phyloP scores from a whole-genome alignment of 2,888 invertebrate species.

The Formica aserva region DNA sequence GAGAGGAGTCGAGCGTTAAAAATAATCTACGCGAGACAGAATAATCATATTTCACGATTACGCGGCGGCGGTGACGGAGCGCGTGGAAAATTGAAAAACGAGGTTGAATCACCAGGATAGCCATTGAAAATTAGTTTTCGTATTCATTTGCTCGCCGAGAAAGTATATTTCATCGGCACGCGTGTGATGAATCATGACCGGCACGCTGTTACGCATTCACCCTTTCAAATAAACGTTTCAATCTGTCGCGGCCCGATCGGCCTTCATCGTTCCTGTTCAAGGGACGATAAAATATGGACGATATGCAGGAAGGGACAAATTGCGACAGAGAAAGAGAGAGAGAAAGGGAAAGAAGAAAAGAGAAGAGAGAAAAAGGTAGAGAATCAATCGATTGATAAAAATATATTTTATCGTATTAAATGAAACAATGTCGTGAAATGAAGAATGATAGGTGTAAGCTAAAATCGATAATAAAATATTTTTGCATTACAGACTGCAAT shows the following conservation, averaged over 20 bases:
- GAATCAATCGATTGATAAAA: neutral
- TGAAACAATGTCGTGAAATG: neutral
- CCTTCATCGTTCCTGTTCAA: slow-evolving; percentile 14
- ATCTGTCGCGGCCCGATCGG: slow-evolving; percentile 38
- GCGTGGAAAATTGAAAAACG: slow-evolving; percentile 57
- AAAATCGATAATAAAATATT: neutral
- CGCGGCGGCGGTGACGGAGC: slow-evolving; percentile 11
- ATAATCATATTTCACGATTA: slow-evolving; percentile 56
- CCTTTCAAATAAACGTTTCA: slow-evolving; percentile 52
- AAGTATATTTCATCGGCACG: slow-evolving; percentile 57
- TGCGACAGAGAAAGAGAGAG: neutral
- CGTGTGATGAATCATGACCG: slow-evolving; percentile 43
- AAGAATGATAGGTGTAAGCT: neutral
- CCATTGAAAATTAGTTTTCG: slow-evolving; percentile 55
- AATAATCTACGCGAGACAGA: slow-evolving; percentile 50
- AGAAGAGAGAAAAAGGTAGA: neutral
- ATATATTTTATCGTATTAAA: slow-evolving; percentile 36
- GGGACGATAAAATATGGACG: slow-evolving; percentile 46
- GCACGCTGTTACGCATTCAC: slow-evolving; percentile 7
- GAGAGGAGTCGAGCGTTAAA: slow-evolving; percentile 42
- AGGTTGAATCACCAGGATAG: slow-evolving; percentile 53
- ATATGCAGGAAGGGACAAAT: neutral
- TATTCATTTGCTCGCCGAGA: slow-evolving; percentile 60
- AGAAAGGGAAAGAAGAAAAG: neutral
- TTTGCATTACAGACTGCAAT: neutral